Conservation (phyloP, 2,888 invertebrate genomes). For the Lydus trimaculatus region DNA sequence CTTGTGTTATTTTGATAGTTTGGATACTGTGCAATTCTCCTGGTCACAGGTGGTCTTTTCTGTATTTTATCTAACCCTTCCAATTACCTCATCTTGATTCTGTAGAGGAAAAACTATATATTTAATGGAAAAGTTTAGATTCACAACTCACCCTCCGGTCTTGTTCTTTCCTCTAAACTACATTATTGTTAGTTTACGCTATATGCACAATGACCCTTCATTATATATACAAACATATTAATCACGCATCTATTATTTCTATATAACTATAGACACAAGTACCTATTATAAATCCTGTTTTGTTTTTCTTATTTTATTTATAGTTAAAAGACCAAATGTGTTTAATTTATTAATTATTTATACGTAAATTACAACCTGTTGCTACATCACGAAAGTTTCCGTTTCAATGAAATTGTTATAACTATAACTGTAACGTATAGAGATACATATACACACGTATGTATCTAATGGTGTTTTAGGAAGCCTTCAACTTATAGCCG, state of each 20-base stretch:
- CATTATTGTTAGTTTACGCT: neutral
- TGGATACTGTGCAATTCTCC: neutral
- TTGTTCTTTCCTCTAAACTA: neutral
- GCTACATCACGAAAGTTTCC: neutral
- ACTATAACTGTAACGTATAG: neutral
- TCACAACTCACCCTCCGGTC: neutral
- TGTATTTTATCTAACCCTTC: neutral
- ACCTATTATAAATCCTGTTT: neutral
- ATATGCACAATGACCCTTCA: neutral
- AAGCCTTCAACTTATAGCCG: neutral
- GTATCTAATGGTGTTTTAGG: neutral
- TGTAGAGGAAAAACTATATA: too few species aligned
- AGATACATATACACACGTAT: neutral
- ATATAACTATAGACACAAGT: neutral
- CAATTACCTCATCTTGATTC: neutral
- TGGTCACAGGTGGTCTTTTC: neutral
- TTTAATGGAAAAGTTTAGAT: too few species aligned
- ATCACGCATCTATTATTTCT: neutral
- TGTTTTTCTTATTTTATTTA: neutral
- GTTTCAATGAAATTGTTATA: neutral
- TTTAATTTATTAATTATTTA: constrained; percentile 2
- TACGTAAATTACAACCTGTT: neutral
- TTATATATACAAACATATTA: neutral
- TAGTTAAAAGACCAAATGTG: too few species aligned
- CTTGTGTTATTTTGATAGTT: neutral